Conservation (phyloP, 2,113 vertebrate genomes). For the Chelonoidis abingdonii region DNA sequence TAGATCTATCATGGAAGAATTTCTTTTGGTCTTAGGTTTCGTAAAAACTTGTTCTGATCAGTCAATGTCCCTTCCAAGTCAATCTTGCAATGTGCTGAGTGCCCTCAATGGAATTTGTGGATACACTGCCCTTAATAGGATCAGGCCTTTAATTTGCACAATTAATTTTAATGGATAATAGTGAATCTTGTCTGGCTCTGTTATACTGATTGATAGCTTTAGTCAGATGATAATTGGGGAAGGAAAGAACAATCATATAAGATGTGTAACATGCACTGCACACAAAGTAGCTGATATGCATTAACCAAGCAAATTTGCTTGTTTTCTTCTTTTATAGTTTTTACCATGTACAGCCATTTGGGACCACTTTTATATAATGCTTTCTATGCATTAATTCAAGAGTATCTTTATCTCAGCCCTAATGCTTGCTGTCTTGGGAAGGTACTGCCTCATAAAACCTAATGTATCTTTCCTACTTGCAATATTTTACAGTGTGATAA, state of each 20-base stretch:
- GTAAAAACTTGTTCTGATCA: background rate
- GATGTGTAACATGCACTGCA: background rate
- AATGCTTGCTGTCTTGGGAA: background rate
- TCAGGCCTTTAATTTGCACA: background rate
- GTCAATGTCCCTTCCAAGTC: background rate
- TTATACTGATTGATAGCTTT: background rate
- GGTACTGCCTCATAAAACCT: background rate
- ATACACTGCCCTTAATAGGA: background rate
- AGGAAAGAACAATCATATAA: background rate
- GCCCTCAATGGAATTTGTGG: slow-evolving; percentile 9
- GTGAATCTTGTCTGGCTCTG: background rate
- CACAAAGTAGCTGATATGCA: background rate
- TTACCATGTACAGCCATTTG: background rate
- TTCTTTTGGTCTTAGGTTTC: background rate
- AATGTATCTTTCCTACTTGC: background rate
- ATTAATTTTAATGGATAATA: background rate
- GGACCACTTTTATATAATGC: background rate
- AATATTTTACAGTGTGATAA: background rate
- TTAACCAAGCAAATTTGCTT: background rate
- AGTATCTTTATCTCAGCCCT: background rate
- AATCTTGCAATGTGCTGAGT: background rate
- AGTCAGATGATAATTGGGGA: background rate
- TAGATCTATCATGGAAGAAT: background rate
- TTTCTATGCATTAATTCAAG: background rate
- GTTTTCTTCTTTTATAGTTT: background rate